Evolutionary conservation across 2,797 vertebrate genomes (phyloP), one percentile per base, ranked within the genome.

Genomic region (Myotis pilosus): DNA sequence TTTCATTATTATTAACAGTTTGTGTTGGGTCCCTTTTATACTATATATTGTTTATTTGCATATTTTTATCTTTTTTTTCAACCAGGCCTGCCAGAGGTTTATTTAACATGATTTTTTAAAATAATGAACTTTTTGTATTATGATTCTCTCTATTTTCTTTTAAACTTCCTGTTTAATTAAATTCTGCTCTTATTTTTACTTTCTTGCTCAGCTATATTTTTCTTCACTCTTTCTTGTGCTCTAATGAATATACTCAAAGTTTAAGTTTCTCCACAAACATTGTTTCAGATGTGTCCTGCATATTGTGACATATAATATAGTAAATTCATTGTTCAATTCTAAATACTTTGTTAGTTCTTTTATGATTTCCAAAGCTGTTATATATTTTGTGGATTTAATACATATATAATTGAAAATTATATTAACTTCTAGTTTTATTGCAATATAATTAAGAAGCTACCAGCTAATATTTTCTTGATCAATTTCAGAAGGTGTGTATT

Each of bases 361-460:
- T 75, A 30, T 78, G 8, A 60, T 87, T 92, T 94, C 16, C 47
- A 72, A 71, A 87, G 33, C 10, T 55, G 74, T 85, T 85, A 33
- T 17, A 41, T 62, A 81, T 86, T 76, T 93, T 90, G 23, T 87
- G 11, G n/a, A 30, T 83, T 72, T 83, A 69, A 64, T 55, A 57
- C 12, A 66, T 69, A 33, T 11, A 23, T 9, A 8, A 57, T n/a
- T 72, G 36, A 90, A 83, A 36, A 16, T 57, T 57, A 72, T 92
- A 75, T 84, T 89, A 71, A 89, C 20, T 89, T 89, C 33, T 76
- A 64, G 20, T 94, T 92, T 90, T 90, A 86, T 79, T 78, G n/a
- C 17, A 72, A 49, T 83, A n/a, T 10, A 80, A 25, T 53, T 74
- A 74, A 8, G 6, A 78, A 79, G 9, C 8, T 60, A 78, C 17